phyloP scores from a whole-genome alignment of 2,888 invertebrate species.

The Cylindroiulus punctatus region DNA sequence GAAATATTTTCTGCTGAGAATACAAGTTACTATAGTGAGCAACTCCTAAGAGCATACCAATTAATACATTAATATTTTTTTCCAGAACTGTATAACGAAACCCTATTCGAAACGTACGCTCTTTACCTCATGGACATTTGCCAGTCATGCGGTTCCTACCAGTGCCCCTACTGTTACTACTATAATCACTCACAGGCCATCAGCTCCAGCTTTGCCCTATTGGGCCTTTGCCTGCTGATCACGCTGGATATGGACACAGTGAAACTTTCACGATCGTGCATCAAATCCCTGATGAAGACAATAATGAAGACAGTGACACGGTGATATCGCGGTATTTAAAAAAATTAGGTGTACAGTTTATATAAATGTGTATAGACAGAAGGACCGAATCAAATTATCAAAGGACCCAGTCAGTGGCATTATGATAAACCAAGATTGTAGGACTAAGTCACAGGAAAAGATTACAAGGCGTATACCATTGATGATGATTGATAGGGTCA shows the following conservation, averaged over 20 bases:
- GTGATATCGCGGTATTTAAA: conserved; percentile 29
- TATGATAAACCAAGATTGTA: neutral
- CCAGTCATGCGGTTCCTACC: conserved; percentile 93
- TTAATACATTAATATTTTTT: conserved; percentile 59
- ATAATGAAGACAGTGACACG: conserved; percentile 15
- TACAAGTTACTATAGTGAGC: too few relatives aligned
- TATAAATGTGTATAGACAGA: conserved; percentile 22
- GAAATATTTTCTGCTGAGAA: too few relatives aligned
- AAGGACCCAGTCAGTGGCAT: neutral
- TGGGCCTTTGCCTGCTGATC: neutral
- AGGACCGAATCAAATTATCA: neutral
- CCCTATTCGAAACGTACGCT: conserved; percentile 86
- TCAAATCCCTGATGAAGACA: neutral
- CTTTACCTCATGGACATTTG: conserved; percentile 90
- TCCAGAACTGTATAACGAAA: conserved; percentile 90
- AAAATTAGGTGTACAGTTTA: conserved; percentile 24
- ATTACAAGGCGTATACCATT: neutral
- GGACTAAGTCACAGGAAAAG: conserved; percentile 3
- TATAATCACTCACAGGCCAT: neutral
- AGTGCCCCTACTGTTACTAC: conserved; percentile 88
- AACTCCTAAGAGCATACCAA: too few relatives aligned
- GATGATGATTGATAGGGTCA: neutral
- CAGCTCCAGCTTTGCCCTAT: conserved; percentile 63
- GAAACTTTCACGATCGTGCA: neutral
- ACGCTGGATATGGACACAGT: neutral